Evolutionary conservation across 1,140 invertebrate species (phyloP).

Genomic region (Drosophila triauraria): DNA sequence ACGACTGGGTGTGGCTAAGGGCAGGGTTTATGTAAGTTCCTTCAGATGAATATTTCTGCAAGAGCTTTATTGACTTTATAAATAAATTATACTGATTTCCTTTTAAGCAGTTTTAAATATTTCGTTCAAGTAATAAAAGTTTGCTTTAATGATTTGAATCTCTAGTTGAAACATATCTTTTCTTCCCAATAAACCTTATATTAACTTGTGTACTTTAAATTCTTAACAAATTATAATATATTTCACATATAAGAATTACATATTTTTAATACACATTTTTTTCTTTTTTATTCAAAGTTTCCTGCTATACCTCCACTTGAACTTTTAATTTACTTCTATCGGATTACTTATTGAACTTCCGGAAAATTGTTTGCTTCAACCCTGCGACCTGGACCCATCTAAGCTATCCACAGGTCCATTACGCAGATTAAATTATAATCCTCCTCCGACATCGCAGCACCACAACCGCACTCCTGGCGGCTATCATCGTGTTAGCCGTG

Average conservation of each 20-base stretch:
- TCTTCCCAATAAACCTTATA: no score
- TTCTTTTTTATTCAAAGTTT: background rate
- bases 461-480: conserved; percentile 14
- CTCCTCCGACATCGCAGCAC: conserved; percentile 5
- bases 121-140: background rate
- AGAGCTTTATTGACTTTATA: background rate
- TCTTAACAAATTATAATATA: no score
- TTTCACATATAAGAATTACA: no score
- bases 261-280: no score
- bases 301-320: background rate
- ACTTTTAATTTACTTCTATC: conserved; percentile 13
- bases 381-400: conserved; percentile 1
- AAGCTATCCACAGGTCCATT: conserved; percentile 30
- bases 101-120: background rate
- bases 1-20: background rate
- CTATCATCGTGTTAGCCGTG: conserved; percentile 43
- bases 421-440: conserved; percentile 51
- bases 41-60: background rate
- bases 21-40: background rate
- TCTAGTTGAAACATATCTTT: no score
- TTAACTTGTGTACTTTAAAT: no score
- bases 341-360: conserved; percentile 22
- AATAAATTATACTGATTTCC: background rate
- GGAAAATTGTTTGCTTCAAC: conserved; percentile 4
- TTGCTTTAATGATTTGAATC: background rate